phyloP scores from a whole-genome alignment of 2,888 invertebrate species.

The Mimachlamys varia region DNA sequence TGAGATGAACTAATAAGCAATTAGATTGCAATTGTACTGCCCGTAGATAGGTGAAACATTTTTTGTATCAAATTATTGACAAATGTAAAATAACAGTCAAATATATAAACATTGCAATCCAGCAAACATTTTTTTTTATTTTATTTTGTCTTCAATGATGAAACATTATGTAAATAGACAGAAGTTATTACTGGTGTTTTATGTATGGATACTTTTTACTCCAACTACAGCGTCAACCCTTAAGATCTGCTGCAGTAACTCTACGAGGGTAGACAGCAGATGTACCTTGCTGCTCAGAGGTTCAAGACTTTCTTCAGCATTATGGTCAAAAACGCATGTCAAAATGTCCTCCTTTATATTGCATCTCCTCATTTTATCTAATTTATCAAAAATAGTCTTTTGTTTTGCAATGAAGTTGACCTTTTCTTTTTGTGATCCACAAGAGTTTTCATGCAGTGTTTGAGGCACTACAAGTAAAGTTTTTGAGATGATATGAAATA shows the following conservation, averaged over 20 bases:
- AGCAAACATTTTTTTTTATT: background rate
- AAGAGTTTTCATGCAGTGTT: conserved; percentile 50
- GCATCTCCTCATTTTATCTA: background rate
- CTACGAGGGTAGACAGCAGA: conserved; percentile 58
- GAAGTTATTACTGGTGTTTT: background rate
- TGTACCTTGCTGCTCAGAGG: conserved; percentile 63
- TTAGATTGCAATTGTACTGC: background rate
- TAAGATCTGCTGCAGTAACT: conserved; percentile 62
- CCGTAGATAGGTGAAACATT: background rate
- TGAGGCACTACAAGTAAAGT: conserved; percentile 55
- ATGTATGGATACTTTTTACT: conserved; percentile 51
- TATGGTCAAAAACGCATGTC: conserved; percentile 39
- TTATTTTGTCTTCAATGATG: background rate
- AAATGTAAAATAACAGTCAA: no score
- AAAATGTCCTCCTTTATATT: conserved; percentile 32
- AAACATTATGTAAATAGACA: background rate
- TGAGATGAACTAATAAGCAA: no score
- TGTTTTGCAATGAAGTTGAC: conserved; percentile 38
- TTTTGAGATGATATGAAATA: conserved; percentile 51
- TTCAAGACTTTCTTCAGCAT: conserved; percentile 54
- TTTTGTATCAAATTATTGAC: no score
- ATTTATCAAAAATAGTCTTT: background rate
- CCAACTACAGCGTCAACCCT: conserved; percentile 66
- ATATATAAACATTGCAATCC: no score
- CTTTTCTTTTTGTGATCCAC: background rate